Base-by-base conservation (phyloP, 2,797 vertebrate genomes). In the Cossypha dichroa region DNA sequence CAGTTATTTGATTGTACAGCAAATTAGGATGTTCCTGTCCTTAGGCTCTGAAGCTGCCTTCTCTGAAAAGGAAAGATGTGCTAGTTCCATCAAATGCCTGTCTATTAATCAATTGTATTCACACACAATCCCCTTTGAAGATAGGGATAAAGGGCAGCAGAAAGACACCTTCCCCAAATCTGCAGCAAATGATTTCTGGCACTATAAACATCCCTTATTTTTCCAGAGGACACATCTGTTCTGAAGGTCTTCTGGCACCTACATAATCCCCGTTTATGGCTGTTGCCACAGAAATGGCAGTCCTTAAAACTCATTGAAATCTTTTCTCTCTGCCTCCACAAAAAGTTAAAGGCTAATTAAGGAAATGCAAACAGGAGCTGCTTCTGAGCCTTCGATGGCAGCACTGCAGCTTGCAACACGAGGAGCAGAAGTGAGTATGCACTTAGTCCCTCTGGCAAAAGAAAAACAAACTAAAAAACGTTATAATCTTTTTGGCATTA, bases 341-440 rank as follows among this genome's bases (percentile, higher is more conserved):
- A 68, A 70, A 94, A 96, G 11, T 46, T 66, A 90, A 79, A 41
- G 46, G 75, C 93, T 92, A 82, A 91, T 94, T 93, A 95, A 80
- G 58, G 62, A 92, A 93, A 89, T 62, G 64, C 68, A 89, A 93
- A 82, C 69, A 82, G 90, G 76, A 84, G 38, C 63, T 90, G 1
- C 83, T 84, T 82, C 48, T 28, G 78, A 80, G 54, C 29, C 54
- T 64, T 70, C 45, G 43, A 2, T 41, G 69, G 59, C 40, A 78
- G 3, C 62, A 2, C 15, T 76, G 82, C 70, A 89, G 67, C 75
- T 80, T 85, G 55, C 45, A 77, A 36, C 58, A 13, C 1, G 49
- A 82, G 56, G 58, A 89, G n/a, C 49, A 84, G 74, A 72, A 89
- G 46, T 48, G 56, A 90, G 15, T 36, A 2, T 48, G 46, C 49